Evolutionary conservation across 35 echinoderm and acorn worm genomes (phyloP).

Genomic region (Strongylocentrotus purpuratus): DNA sequence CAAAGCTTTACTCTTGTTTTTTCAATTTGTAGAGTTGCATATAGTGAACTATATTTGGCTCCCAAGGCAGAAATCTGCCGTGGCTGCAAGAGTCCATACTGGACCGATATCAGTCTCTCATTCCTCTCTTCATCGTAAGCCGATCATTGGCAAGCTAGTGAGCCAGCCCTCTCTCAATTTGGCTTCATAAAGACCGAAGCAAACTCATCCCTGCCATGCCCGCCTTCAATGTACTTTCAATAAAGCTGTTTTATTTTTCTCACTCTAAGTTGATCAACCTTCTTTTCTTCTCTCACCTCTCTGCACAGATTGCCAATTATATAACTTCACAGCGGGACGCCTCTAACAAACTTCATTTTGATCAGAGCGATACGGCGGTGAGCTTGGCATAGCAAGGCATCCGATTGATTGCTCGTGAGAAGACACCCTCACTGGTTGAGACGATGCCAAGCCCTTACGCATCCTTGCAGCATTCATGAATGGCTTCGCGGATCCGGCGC

Average conservation of each 20-base stretch:
- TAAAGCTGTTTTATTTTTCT: not conserved
- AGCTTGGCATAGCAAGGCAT: not conserved
- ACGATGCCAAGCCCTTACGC: not conserved
- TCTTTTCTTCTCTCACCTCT: not conserved
- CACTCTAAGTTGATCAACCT: not conserved
- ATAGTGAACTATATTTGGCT: not conserved
- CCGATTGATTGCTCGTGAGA: not conserved
- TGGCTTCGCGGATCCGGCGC: not conserved
- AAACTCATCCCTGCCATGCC: not conserved
- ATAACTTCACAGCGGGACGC: not conserved
- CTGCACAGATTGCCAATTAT: constrained; percentile 10
- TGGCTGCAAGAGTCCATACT: not conserved
- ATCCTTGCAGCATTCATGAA: not conserved
- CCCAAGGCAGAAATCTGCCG: not conserved
- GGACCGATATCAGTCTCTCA: not conserved
- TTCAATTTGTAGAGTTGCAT: not conserved
- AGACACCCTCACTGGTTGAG: not conserved
- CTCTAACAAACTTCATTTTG: not conserved
- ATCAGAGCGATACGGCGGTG: not conserved
- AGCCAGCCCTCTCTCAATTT: not conserved
- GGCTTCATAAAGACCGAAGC: not conserved
- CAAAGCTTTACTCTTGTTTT: too few species aligned
- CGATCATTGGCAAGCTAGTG: not conserved
- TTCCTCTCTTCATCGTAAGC: not conserved
- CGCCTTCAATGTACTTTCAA: constrained; percentile 3